Base-by-base conservation (phyloP, 2,888 invertebrate species). In the Scaptodrosophila latifasciaeformis region DNA sequence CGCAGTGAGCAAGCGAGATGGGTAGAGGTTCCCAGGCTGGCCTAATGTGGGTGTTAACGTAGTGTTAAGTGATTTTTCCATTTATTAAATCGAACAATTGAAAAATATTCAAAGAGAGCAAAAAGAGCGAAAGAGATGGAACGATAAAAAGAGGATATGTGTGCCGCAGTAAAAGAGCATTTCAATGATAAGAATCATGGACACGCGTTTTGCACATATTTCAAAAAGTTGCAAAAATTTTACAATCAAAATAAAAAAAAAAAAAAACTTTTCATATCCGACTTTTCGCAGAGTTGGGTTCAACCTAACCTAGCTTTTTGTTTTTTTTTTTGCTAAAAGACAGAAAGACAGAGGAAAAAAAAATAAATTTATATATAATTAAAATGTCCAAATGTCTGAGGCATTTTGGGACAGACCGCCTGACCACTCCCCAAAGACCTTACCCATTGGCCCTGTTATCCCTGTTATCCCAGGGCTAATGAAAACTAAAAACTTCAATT, bases 401-500 rank as follows among this genome's bases (percentile, higher is more conserved):
- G n/a, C n/a, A n/a, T n/a, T 37, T 39, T 31, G 15, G 19, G 21
- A 12, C 13, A 30, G 6, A 12, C 12, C 30, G n/a, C 30, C 34
- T 34, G 34, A 27, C 15, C 50, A 29, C 7, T 57, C 44, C 6
- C 37, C 49, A 52, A 43, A 29, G 54, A 24, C 24, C 24, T 31
- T 21, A 27, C 18, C 10, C 29, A 9, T 27, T 46, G 29, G 1
- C 10, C n/a, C 29, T 42, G 45, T 42, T 19, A 47, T 37, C 39
- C 15, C 49, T 15, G 48, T 40, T 27, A 29, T 10, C 12, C 10
- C 37, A 15, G 37, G 54, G 62, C 80, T 77, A 77, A 82, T 79
- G 78, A 75, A 70, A 82, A 81, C 82, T 82, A 77, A 81, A 81
- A 82, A 77, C 76, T 82, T 81, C 82, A 78, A 81, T 82, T 80